Evolutionary conservation across 2,888 invertebrate species (phyloP), one percentile per base, ranked within the genome.

Genomic region (Microctonus brassicae): DNA sequence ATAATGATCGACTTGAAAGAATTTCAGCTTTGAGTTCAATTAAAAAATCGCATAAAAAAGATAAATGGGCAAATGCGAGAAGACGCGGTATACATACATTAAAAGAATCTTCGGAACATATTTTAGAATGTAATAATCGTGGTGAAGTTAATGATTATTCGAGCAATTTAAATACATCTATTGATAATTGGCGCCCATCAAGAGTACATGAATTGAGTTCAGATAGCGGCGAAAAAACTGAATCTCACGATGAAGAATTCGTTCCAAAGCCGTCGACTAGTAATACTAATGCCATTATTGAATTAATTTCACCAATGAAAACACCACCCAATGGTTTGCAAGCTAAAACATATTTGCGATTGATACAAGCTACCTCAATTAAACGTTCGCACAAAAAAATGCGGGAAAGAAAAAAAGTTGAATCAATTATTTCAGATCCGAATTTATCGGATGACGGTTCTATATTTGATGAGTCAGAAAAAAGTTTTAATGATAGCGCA

Each of bases 1-100:
- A 83, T 75, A 78, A 75, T 69, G 79, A 79, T 1, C 81, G 81
- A 1, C 34, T 73, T 3, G 82, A 80, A 62, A 68, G 84, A 17
- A 80, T 83, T 58, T 72, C 70, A 24, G 78, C 80, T 58, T 71
- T 82, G 5, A 80, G 80, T 69, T 86, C 85, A 0, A 85, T 86
- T 17, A 86, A 86, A 71, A 83, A 79, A 65, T 86, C 86, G 0
- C 86, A 86, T 73, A 84, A 80, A 34, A 86, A 86, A 58, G 82
- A 84, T 61, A 86, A 86, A 63, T 79, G 81, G 11, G 77, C 75
- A 4, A 78, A 72, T 26, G 53, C 55, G 29, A 60, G 52, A 34
- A 52, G n/a, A 33, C 64, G 36, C 0, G 17, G 20, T 33, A 17
- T 9, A 34, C 33, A 34, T 9, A 13, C 55, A 55, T n/a, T 24